A percentile compares a stretch with the other conserved stretches of the same genome.
phyloP scores from a whole-genome alignment of 2,888 invertebrate species.

The Sceliomorpha sp. region DNA sequence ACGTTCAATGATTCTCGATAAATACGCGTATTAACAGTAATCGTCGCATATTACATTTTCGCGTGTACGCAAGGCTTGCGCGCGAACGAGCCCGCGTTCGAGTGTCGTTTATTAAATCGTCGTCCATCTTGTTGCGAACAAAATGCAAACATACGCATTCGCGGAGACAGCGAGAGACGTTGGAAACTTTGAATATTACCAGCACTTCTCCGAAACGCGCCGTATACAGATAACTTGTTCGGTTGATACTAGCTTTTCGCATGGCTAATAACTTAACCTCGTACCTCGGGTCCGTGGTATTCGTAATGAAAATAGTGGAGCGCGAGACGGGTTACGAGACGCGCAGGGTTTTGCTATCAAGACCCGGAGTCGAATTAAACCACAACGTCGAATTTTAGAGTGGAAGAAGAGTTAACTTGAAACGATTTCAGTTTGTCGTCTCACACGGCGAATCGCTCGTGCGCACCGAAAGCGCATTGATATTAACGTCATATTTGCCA shows the following conservation, averaged over 20 bases:
- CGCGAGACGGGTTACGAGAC: slow-evolving; percentile 27
- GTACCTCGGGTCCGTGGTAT: slow-evolving; percentile 42
- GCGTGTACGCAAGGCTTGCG: too few species aligned
- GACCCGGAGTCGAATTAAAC: slow-evolving; percentile 7
- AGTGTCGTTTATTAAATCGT: too few species aligned
- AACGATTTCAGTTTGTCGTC: slow-evolving; percentile 5
- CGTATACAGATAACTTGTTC: slow-evolving; percentile 31
- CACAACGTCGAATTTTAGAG: slow-evolving; percentile 4
- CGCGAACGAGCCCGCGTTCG: too few species aligned
- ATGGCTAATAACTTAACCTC: slow-evolving; percentile 66
- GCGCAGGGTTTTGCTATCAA: slow-evolving; percentile 8
- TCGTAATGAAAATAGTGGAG: slow-evolving; percentile 60
- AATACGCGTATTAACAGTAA: too few species aligned
- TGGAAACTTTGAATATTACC: not conserved
- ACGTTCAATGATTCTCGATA: slow-evolving; percentile 22
- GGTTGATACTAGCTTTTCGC: slow-evolving; percentile 55
- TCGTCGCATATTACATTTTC: too few species aligned
- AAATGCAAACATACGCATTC: slow-evolving; percentile 26
- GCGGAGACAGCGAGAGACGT: not conserved
- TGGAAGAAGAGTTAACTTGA: too few species aligned
- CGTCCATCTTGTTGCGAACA: slow-evolving; percentile 10
- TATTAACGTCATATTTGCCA: slow-evolving; percentile 31
- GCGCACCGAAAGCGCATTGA: slow-evolving; percentile 9
- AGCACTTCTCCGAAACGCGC: not conserved
- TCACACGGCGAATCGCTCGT: slow-evolving; percentile 8